Percentiles rank a stretch among this genome's conserved stretches.
Conservation (phyloP, 2,888 invertebrate species). For the Ophion costatus region DNA sequence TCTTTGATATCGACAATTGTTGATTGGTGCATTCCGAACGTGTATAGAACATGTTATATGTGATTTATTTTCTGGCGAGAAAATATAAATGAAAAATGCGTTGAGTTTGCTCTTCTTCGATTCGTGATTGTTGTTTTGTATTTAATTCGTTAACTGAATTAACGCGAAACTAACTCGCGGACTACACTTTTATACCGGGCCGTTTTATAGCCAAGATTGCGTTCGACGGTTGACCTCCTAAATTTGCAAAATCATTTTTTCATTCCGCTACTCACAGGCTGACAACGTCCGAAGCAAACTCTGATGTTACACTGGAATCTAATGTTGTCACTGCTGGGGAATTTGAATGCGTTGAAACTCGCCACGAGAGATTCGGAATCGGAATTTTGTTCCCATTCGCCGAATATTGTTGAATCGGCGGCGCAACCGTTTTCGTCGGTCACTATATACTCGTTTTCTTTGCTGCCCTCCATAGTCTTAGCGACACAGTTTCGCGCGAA, state of each 20-base stretch:
- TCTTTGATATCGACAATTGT: too few species aligned
- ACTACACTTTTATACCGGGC: too few species aligned
- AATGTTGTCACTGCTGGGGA: slow-evolving; percentile 97
- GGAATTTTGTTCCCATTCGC: slow-evolving; percentile 95
- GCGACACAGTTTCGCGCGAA: slow-evolving; percentile 97
- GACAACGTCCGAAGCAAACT: slow-evolving; percentile 97
- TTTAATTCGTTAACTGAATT: too few species aligned
- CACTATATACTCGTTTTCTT: slow-evolving; percentile 95
- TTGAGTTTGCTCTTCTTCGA: too few species aligned
- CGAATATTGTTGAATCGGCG: slow-evolving; percentile 95
- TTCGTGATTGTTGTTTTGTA: too few species aligned
- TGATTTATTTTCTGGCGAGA: too few species aligned
- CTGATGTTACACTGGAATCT: slow-evolving; percentile 98
- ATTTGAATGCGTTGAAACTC: slow-evolving; percentile 97
- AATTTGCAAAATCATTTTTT: neutral
- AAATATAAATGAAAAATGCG: too few species aligned
- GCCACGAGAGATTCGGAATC: slow-evolving; percentile 94
- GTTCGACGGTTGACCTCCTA: neutral
- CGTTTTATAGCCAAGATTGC: too few species aligned
- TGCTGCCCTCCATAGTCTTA: slow-evolving; percentile 94
- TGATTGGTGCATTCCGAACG: too few species aligned
- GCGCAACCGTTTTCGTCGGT: slow-evolving; percentile 98
- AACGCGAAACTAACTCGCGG: too few species aligned
- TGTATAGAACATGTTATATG: too few species aligned
- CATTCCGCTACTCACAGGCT: slow-evolving; percentile 89